These are phyloP conservation scores for Drosophila bocki DNA, from an alignment of 1,140 invertebrate genomes.

Conservation along the genomic window DNA sequence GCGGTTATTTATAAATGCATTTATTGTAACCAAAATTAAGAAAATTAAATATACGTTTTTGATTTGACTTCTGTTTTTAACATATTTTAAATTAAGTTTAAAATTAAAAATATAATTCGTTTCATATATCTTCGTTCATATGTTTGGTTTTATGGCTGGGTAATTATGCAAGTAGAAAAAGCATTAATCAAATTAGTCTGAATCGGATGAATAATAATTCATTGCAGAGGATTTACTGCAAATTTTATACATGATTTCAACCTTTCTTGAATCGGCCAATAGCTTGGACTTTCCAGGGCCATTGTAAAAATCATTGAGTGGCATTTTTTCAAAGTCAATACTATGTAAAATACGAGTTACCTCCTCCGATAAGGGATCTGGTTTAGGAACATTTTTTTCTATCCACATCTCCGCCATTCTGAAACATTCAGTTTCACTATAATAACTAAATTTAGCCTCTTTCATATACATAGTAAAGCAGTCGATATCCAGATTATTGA, in stretches of 20 bases:
- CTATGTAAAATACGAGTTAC: background rate
- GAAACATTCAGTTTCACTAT: background rate
- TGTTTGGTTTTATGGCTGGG: too few relatives aligned
- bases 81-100: too few relatives aligned
- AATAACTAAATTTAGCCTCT: too few relatives aligned
- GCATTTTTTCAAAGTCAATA: slow-evolving; percentile 9
- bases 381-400: background rate
- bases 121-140: too few relatives aligned
- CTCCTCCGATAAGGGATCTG: background rate
- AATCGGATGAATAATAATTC: too few relatives aligned
- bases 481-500: background rate
- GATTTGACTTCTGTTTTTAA: too few relatives aligned
- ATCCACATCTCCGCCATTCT: background rate
- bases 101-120: too few relatives aligned
- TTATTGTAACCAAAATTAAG: too few relatives aligned
- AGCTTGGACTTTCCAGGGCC: slow-evolving; percentile 7
- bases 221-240: background rate
- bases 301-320: background rate
- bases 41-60: too few relatives aligned
- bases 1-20: too few relatives aligned
- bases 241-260: background rate
- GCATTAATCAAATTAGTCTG: too few relatives aligned
- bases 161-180: too few relatives aligned
- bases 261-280: slow-evolving; percentile 5
- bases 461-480: background rate